phyloP scores from a whole-genome alignment of 1,140 invertebrate genomes.

The Halesus radiatus region DNA sequence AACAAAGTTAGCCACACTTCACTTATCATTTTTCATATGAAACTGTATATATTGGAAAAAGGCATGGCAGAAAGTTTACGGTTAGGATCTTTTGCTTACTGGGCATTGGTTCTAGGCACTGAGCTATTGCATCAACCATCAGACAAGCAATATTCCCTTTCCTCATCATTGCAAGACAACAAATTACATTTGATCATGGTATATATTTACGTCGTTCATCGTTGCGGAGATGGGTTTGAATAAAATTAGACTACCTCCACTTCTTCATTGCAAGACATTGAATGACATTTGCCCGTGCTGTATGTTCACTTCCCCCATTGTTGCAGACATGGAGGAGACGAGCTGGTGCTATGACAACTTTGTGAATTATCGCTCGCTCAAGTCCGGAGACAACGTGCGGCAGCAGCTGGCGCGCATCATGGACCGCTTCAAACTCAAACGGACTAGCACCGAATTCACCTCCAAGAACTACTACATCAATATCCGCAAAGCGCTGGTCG shows the following conservation, averaged over 20 bases:
- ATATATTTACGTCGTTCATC: too few relatives aligned
- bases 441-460: slow-evolving; percentile 98
- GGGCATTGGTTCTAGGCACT: too few relatives aligned
- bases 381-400: slow-evolving; percentile 83
- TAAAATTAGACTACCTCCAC: too few relatives aligned
- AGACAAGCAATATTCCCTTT: too few relatives aligned
- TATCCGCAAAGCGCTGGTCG: slow-evolving; percentile 97
- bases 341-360: slow-evolving; percentile 99
- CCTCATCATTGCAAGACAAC: too few relatives aligned
- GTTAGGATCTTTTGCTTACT: too few relatives aligned
- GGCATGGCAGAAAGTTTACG: too few relatives aligned
- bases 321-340: slow-evolving; percentile 84
- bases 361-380: slow-evolving; percentile 97
- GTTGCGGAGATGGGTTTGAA: neutral
- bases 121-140: too few relatives aligned
- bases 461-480: slow-evolving; percentile 99
- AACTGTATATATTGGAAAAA: too few relatives aligned
- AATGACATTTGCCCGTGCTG: neutral
- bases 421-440: slow-evolving; percentile 91
- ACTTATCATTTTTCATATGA: too few relatives aligned
- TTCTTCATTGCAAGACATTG: slow-evolving; percentile 54
- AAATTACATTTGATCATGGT: too few relatives aligned
- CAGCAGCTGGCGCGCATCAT: slow-evolving; percentile 78
- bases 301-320: neutral
- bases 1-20: slow-evolving; percentile 92